A percentile compares a stretch with the other conserved stretches of the same genome.
phyloP scores from a whole-genome alignment of 2,888 invertebrate genomes.

The Lamproptera curius region DNA sequence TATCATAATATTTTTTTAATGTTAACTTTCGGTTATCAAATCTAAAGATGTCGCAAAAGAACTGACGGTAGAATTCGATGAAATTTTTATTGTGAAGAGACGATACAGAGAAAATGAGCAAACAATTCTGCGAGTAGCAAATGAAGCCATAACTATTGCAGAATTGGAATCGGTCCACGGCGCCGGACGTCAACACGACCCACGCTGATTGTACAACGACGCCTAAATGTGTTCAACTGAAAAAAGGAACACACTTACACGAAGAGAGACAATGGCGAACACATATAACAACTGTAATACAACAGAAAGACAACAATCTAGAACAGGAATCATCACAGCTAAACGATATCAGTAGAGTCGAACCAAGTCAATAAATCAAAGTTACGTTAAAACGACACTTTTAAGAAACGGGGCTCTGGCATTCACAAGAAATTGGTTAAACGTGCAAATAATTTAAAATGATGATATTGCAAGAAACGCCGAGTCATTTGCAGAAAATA shows the following conservation, averaged over 20 bases:
- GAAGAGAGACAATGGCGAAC: background rate
- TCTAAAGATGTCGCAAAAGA: too few species aligned
- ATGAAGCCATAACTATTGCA: background rate
- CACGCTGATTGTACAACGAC: background rate
- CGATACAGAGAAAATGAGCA: background rate
- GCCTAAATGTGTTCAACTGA: background rate
- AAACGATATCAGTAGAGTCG: background rate
- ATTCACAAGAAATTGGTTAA: background rate
- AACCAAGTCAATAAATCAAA: background rate
- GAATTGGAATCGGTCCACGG: background rate
- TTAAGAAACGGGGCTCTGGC: background rate
- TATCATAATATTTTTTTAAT: too few species aligned
- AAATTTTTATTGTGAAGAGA: too few species aligned
- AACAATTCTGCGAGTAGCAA: background rate
- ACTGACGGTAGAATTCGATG: too few species aligned
- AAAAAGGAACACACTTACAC: background rate
- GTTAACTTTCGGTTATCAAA: too few species aligned
- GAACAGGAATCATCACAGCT: background rate
- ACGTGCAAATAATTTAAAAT: background rate
- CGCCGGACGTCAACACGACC: background rate
- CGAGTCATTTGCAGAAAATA: background rate
- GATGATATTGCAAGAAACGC: background rate
- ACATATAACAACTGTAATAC: too few species aligned
- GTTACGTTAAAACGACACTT: background rate
- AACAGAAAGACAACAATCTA: background rate